These are phyloP conservation scores for Eulemur coronatus DNA, from an alignment of 2,797 vertebrate species.

Conservation along the genomic window DNA sequence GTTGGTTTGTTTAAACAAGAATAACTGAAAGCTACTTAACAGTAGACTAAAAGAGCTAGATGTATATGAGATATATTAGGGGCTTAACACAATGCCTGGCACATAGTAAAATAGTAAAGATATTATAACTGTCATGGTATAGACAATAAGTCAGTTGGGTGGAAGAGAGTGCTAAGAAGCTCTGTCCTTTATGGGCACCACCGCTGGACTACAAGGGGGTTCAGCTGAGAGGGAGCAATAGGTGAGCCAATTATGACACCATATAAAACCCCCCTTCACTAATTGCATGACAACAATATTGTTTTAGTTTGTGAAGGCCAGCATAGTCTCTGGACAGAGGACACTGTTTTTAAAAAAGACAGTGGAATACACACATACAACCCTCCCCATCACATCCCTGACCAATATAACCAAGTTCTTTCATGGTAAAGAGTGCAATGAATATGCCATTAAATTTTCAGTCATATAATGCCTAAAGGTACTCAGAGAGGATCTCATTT, in stretches of 20 bases:
- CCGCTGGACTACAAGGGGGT: not conserved
- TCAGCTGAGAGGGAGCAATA: not conserved
- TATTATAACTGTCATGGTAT: not conserved
- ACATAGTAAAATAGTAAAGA: not conserved
- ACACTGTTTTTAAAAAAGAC: not conserved
- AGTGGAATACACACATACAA: not conserved
- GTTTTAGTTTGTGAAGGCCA: not conserved
- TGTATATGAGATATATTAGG: not conserved
- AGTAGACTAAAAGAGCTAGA: not conserved
- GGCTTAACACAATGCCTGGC: not conserved
- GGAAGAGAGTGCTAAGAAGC: not conserved
- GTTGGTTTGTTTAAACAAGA: not conserved
- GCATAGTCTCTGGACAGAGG: not conserved
- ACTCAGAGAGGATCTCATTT: not conserved
- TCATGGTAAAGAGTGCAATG: not conserved
- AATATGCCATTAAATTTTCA: slow-evolving; percentile 18
- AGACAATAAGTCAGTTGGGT: not conserved
- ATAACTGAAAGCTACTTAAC: not conserved
- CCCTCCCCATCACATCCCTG: not conserved
- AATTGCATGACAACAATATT: not conserved
- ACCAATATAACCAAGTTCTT: not conserved
- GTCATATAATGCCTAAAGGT: not conserved
- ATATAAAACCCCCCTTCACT: not conserved
- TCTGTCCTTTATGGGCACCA: not conserved
- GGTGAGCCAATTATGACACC: not conserved